Evolutionary conservation across 2,888 invertebrate genomes (phyloP).

Genomic region (Pandemis heparana): DNA sequence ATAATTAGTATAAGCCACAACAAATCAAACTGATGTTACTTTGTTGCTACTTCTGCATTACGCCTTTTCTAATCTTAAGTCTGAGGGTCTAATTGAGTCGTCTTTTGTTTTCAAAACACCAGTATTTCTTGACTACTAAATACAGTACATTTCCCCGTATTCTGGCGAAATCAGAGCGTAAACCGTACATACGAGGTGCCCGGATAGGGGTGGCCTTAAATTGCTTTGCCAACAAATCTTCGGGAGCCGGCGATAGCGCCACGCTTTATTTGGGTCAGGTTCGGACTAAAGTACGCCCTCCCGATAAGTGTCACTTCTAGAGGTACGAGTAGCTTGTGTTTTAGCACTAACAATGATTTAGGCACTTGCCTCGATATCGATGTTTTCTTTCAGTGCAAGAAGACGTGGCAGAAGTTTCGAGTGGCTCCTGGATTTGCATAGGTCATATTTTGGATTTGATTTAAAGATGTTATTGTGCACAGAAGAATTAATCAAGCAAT

Average conservation of each 20-base stretch:
- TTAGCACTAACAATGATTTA: constrained; percentile 43
- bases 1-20: too few species aligned
- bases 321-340: constrained; percentile 40
- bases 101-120: neutral
- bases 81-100: too few species aligned
- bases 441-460: too few species aligned
- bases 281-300: constrained; percentile 42
- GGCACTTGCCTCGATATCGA: constrained; percentile 26
- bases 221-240: constrained; percentile 47
- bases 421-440: neutral
- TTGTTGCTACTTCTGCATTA: too few species aligned
- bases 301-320: constrained; percentile 43
- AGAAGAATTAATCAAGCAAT: too few species aligned
- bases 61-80: too few species aligned
- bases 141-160: constrained; percentile 12
- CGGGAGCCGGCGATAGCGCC: constrained; percentile 41
- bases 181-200: constrained; percentile 28
- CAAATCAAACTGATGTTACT: too few species aligned
- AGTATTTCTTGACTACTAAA: neutral
- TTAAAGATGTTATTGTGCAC: too few species aligned
- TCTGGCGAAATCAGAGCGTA: constrained; percentile 19
- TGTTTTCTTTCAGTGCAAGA: constrained; percentile 14
- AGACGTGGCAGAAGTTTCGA: neutral
- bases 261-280: constrained; percentile 47
- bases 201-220: constrained; percentile 45